A percentile compares a stretch with the other conserved stretches of the same genome.
These are phyloP conservation scores for Stenodera caucasica DNA, from an alignment of 2,888 invertebrate genomes.

Conservation along the genomic window DNA sequence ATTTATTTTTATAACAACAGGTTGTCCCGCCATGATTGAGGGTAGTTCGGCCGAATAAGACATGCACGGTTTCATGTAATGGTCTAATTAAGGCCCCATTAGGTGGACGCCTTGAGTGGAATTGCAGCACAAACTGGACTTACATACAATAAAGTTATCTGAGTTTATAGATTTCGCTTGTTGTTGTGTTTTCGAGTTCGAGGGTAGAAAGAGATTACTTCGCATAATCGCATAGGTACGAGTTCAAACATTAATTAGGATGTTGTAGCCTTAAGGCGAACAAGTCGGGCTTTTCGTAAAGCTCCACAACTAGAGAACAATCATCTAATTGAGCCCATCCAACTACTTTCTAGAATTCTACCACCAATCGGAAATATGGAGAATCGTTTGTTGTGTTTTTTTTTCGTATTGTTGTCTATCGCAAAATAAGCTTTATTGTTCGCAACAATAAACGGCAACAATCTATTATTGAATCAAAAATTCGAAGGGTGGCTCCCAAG, in stretches of 20 bases:
- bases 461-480: slow-evolving; percentile 9
- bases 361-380: background rate
- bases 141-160: background rate
- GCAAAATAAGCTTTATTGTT: slow-evolving; percentile 7
- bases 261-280: background rate
- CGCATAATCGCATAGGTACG: background rate
- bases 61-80: slow-evolving; percentile 40
- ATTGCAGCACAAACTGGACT: background rate
- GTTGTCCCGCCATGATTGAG: too few species aligned
- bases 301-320: background rate
- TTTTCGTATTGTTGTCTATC: background rate
- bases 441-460: slow-evolving; percentile 9
- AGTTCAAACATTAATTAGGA: slow-evolving; percentile 1
- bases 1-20: slow-evolving; percentile 7
- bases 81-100: slow-evolving; percentile 44
- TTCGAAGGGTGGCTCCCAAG: slow-evolving; percentile 5
- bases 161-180: background rate
- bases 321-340: slow-evolving; percentile 2
- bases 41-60: slow-evolving; percentile 22
- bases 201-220: background rate
- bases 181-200: background rate
- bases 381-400: background rate
- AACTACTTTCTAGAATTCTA: too few species aligned
- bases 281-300: background rate
- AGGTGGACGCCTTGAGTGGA: slow-evolving; percentile 17